Base-by-base conservation (phyloP, 2,797 vertebrate species). In the Anabacerthia variegaticeps region DNA sequence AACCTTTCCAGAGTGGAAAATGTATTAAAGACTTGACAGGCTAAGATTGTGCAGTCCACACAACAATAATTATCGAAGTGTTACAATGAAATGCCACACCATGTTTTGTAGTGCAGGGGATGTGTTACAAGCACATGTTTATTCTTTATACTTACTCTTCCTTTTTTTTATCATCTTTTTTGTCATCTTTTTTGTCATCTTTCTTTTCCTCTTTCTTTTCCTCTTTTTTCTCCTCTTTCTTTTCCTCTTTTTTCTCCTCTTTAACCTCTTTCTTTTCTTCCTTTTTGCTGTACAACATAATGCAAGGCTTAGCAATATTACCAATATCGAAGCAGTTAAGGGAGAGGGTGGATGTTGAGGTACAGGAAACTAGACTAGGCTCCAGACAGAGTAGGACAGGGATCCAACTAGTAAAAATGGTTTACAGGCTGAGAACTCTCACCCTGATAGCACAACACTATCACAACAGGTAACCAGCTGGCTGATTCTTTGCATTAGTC, bases 61-160 rank as follows among this genome's bases (percentile, higher is more conserved):
- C 58, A 58, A 85, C 28, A 69, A 2, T 11, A 77, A 67, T 0
- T 22, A 6, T 34, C 17, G 16, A 36, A 78, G 73, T 16, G 27
- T 36, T 30, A 49, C 1, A 3, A 21, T 26, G 14, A 81, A 85
- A 91, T 14, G 26, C 12, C 30, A 49, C 27, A 49, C 37, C 15
- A 17, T 23, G 18, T 28, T 76, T 51, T 49, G 44, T 30, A 66
- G 69, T 10, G 46, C 65, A 84, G 39, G 55, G 76, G 49, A 54
- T 6, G 1, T 66, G 41, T 72, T 80, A 78, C 21, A 94, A 92
- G 37, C 36, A 79, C 48, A 39, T 34, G 43, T 74, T 87, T 24
- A 55, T 62, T 88, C 22, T 71, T 95, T 46, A 85, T 98, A 99
- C 99, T 99, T 98, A 99, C 98, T 98, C 98, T 76, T 98, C 98